Base-by-base conservation (phyloP, 2,113 vertebrate species). In the Myotis brandtii region DNA sequence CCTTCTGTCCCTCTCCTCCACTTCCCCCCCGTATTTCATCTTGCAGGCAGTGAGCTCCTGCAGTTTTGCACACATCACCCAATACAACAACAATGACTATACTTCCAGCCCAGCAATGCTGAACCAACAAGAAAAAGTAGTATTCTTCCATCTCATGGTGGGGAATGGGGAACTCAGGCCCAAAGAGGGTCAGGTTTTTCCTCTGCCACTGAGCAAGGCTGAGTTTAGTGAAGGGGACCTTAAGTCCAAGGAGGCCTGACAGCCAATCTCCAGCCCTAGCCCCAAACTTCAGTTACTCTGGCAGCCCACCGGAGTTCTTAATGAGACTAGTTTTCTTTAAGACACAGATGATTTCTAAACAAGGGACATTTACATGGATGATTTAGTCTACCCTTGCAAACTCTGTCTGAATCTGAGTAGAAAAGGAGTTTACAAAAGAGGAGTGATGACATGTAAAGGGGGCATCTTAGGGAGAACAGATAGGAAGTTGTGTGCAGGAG, bases 11-110 rank as follows among this genome's bases (percentile, higher is more conserved):
- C 77, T 66, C 84, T 89, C 86, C 87, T 59, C 91, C 64, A 59
- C 75, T 48, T 27, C 73, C 64, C 91, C 93, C 93, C 93, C 96
- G n/a, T 43, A 64, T 37, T 64, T 84, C 90, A 92, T 92, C 76
- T 83, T 59, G 27, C 0, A 79, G 90, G 95, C 96, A 93, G 93
- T 79, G 92, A 94, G 85, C 76, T 56, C 66, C 93, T 91, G 86
- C 62, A 80, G 43, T 86, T 94, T 84, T 75, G 84, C 88, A 97
- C 96, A 98, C 25, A 80, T 95, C 94, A 97, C 95, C 92, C 92
- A 79, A 62, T 89, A 96, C 83, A 20, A 97, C 52, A 34, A 93
- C 89, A 96, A 93, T 2, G 52, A 97, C 95, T 82, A 70, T 21
- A 95, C 81, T 87, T 93, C 25, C 56, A 13, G 88, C 77, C 95